Percentiles rank a stretch among this genome's conserved stretches.
phyloP scores from a whole-genome alignment of 2,113 vertebrate genomes.

The Pitta sordida region DNA sequence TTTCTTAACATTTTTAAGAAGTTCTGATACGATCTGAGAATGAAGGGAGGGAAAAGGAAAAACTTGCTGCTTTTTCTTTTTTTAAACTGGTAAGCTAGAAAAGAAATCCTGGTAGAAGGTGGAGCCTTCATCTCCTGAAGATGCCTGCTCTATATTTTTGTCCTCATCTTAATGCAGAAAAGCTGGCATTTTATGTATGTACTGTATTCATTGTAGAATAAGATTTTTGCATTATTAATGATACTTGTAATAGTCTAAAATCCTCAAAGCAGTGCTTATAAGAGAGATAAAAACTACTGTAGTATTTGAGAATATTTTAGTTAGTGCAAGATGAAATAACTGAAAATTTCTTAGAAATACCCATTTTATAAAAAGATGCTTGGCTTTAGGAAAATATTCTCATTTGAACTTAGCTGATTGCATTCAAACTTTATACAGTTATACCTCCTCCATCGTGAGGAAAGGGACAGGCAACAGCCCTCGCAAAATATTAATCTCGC shows the following conservation, averaged over 20 bases:
- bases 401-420: not conserved
- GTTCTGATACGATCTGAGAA: not conserved
- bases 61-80: not conserved
- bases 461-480: too few species aligned
- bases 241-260: slow-evolving; percentile 24
- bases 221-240: slow-evolving; percentile 50
- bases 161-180: not conserved
- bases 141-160: not conserved
- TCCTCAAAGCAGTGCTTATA: slow-evolving; percentile 8
- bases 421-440: not conserved
- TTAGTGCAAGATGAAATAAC: not conserved
- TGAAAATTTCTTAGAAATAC: not conserved
- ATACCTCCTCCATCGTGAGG: too few species aligned
- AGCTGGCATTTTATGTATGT: not conserved
- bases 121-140: not conserved
- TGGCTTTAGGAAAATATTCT: not conserved
- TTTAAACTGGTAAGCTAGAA: not conserved
- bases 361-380: not conserved
- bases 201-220: not conserved
- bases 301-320: not conserved
- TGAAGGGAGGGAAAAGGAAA: not conserved
- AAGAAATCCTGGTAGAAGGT: not conserved
- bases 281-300: not conserved
- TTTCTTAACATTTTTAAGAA: not conserved
- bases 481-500: too few species aligned